phyloP scores from a whole-genome alignment of 2,113 vertebrate genomes.

The Aix galericulata region DNA sequence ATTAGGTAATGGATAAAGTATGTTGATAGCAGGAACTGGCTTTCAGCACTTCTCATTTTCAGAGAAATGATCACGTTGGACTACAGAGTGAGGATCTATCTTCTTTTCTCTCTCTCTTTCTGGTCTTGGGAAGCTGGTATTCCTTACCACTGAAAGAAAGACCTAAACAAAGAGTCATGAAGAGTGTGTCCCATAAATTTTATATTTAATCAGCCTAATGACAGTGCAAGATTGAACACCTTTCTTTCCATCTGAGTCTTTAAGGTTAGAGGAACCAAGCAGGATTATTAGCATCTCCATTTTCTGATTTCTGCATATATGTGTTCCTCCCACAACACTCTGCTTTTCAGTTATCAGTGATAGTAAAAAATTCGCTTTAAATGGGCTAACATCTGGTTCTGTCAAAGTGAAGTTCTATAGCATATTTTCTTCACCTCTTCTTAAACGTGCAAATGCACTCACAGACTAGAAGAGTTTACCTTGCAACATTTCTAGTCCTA shows the following conservation, averaged over 20 bases:
- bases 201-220: not conserved
- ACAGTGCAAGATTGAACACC: not conserved
- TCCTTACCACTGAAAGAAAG: not conserved
- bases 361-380: not conserved
- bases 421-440: not conserved
- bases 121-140: not conserved
- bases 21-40: not conserved
- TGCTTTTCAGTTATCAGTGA: not conserved
- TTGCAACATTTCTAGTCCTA: not conserved
- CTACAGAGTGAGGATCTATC: not conserved
- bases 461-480: not conserved
- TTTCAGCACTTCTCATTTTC: not conserved
- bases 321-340: not conserved
- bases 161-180: not conserved
- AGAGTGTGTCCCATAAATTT: not conserved
- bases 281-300: not conserved
- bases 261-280: not conserved
- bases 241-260: not conserved
- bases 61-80: not conserved
- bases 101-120: not conserved
- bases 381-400: not conserved
- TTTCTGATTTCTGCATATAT: not conserved
- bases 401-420: not conserved
- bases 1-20: not conserved
- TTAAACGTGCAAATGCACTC: not conserved